A percentile compares a stretch with the other conserved stretches of the same genome.
These are phyloP conservation scores for Pseudobourletiella spinata DNA, from an alignment of 1,140 invertebrate species.

Conservation along the genomic window DNA sequence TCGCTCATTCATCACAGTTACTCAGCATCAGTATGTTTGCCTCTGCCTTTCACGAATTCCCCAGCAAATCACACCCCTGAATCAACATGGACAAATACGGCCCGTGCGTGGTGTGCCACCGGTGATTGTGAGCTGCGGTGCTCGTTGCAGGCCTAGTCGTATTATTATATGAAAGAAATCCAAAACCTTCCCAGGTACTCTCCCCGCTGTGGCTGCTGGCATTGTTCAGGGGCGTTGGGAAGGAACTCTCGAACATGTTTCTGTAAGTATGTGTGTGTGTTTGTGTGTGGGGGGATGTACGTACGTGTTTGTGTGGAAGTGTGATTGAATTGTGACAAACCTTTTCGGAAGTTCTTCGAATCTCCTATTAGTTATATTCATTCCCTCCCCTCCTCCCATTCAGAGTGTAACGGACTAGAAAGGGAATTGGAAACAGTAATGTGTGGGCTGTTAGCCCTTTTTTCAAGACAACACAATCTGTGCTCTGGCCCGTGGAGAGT, in stretches of 20 bases:
- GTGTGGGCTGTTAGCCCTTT: constrained; percentile 1
- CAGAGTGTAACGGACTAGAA: no score
- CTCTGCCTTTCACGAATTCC: background rate
- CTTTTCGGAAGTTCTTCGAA: background rate
- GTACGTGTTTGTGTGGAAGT: background rate
- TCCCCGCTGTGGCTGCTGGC: background rate
- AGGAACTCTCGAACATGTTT: constrained; percentile 1
- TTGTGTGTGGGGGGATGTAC: no score
- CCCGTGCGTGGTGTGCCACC: no score
- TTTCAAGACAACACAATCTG: constrained; percentile 4
- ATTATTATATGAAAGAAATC: no score
- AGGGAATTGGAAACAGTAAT: background rate
- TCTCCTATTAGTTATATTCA: background rate
- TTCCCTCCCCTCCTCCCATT: constrained; percentile 1
- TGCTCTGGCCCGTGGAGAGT: no score
- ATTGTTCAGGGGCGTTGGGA: background rate
- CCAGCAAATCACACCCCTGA: no score
- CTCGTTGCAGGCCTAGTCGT: no score
- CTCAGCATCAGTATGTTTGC: background rate
- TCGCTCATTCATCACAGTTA: constrained; percentile 24
- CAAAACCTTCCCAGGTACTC: no score
- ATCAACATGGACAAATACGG: no score
- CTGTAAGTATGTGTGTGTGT: no score
- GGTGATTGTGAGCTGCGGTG: no score
- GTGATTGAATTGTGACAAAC: background rate